These are phyloP conservation scores for Watsonalla cultraria DNA, from an alignment of 2,888 invertebrate species.

Conservation along the genomic window DNA sequence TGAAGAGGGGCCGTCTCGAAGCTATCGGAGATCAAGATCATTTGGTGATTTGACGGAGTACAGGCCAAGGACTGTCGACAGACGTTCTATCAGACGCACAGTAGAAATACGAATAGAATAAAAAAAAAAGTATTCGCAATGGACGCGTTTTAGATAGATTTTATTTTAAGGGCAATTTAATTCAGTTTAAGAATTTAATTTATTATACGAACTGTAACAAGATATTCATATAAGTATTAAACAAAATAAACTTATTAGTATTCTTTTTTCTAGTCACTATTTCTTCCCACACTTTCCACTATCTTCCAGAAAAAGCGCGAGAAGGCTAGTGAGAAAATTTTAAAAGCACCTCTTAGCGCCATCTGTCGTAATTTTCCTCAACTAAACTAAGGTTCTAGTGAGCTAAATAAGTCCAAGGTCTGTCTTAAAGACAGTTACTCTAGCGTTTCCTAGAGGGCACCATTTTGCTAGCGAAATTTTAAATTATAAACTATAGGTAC, in stretches of 20 bases:
- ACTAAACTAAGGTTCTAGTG: neutral
- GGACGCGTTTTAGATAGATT: too few species aligned
- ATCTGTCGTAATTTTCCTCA: neutral
- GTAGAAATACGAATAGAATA: conserved; percentile 49
- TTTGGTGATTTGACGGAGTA: conserved; percentile 65
- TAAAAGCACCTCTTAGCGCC: neutral
- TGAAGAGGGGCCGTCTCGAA: conserved; percentile 40
- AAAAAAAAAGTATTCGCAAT: neutral
- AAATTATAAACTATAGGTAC: too few species aligned
- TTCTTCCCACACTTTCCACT: too few species aligned
- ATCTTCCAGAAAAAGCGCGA: too few species aligned
- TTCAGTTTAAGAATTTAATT: too few species aligned
- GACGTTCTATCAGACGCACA: conserved; percentile 63
- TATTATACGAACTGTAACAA: too few species aligned
- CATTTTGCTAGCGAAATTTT: neutral
- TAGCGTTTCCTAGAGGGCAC: conserved; percentile 2
- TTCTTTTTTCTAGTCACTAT: too few species aligned
- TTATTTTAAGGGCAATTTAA: too few species aligned
- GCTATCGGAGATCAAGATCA: conserved; percentile 63
- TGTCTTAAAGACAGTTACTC: neutral
- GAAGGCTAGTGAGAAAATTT: neutral
- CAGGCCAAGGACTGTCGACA: conserved; percentile 49
- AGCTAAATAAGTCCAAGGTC: neutral
- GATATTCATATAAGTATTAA: too few species aligned
- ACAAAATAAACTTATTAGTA: too few species aligned